These are phyloP conservation scores for Trachops cirrhosus DNA, from an alignment of 2,797 vertebrate species.

Conservation along the genomic window DNA sequence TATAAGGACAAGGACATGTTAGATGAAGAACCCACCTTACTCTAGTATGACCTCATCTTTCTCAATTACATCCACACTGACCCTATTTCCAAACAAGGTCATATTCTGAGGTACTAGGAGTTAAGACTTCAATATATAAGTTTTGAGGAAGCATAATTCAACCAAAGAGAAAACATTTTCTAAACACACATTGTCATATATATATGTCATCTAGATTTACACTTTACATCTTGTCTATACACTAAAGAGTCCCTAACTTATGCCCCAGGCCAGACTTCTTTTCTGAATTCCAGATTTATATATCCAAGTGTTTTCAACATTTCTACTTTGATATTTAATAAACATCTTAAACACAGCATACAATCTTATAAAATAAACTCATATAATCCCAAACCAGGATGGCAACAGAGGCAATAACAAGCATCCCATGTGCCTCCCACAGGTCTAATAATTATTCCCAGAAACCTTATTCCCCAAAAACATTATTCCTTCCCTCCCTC, in stretches of 20 bases:
- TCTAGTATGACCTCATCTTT: background rate
- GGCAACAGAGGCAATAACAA: background rate
- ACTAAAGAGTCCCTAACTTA: background rate
- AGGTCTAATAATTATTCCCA: background rate
- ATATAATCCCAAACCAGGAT: background rate
- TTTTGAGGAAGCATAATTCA: background rate
- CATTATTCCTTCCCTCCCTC: background rate
- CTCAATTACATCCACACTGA: background rate
- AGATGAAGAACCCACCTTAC: background rate
- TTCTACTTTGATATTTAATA: background rate
- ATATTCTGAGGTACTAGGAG: background rate
- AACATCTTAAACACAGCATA: background rate
- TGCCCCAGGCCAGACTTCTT: background rate
- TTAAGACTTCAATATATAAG: background rate
- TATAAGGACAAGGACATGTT: background rate
- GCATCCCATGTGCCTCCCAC: background rate
- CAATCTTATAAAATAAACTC: background rate
- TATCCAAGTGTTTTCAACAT: background rate
- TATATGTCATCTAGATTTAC: background rate
- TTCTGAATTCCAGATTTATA: background rate
- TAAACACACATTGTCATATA: background rate
- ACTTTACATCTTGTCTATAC: background rate
- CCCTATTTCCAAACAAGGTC: background rate
- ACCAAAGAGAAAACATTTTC: background rate
- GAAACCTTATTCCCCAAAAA: no score